Base-by-base conservation (phyloP, 2,797 vertebrate genomes). In the Delichon dasypus region DNA sequence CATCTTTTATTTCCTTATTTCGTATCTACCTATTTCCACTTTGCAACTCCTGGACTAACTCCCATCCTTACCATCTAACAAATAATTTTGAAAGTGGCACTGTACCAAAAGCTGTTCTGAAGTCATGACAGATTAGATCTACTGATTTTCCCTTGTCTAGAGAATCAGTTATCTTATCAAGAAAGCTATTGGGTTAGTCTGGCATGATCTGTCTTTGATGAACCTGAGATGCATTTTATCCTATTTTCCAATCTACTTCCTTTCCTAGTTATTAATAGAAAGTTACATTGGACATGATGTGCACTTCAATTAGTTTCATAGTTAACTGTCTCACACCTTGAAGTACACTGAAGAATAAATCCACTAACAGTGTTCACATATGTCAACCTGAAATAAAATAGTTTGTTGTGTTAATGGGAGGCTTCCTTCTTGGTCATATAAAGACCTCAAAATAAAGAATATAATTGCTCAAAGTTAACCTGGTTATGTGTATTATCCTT, bases 71-170 rank as follows among this genome's bases (percentile, higher is more conserved):
- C 68, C n/a, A 62, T 26, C 51, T 65, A 84, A 83, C 30, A 84
- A 91, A 94, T 61, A 91, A 78, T 93, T 93, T 81, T 92, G 66
- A 72, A 94, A 90, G 50, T 61, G n/a, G 40, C 51, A 40, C 62
- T 58, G 30, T 55, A 90, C 58, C 58, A 88, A 86, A 86, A 92
- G 66, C 22, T 55, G 11, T 68, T 75, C 92, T 88, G 74, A 88
- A 96, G 85, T 82, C 80, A 70, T 36, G 64, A 51, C 54, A 94
- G 92, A 95, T 94, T 91, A 96, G 47, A 95, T 90, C 90, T 95
- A 72, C 76, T 72, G 71, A 71, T 79, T 86, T 95, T 94, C 54
- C 58, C 70, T 91, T 90, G 88, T 93, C 80, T 88, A 70, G n/a
- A 93, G 50, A 86, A 93, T 93, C 90, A 65, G 62, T 68, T 93